Percentiles rank a stretch among this genome's conserved stretches.
Conservation (phyloP, 2,888 invertebrate genomes). For the Tubulanus polymorphus region DNA sequence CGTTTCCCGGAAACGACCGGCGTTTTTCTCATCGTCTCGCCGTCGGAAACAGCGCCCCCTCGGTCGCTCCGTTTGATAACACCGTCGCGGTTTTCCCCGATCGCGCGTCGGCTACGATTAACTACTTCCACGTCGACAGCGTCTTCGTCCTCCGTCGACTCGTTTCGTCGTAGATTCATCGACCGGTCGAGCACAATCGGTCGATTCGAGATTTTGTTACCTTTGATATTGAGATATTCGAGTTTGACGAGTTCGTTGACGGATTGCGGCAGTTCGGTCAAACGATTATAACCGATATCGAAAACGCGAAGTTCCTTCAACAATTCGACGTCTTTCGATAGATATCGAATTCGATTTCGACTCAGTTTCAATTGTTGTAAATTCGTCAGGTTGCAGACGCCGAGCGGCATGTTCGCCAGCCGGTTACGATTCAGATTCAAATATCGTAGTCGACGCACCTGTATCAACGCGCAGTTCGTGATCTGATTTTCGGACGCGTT, state of each 20-base stretch:
- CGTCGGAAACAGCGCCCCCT: too few species aligned
- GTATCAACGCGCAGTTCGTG: slow-evolving; percentile 35
- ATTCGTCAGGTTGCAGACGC: slow-evolving; percentile 31
- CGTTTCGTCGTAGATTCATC: too few species aligned
- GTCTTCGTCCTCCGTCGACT: neutral
- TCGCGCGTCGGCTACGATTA: neutral
- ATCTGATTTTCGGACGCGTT: slow-evolving; percentile 40
- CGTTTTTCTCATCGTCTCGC: too few species aligned
- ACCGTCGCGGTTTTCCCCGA: neutral
- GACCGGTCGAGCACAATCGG: slow-evolving; percentile 4
- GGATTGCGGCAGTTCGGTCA: slow-evolving; percentile 37
- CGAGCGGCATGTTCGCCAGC: slow-evolving; percentile 41
- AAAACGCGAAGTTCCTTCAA: slow-evolving; percentile 36
- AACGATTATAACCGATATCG: slow-evolving; percentile 42
- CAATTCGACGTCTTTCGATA: slow-evolving; percentile 40
- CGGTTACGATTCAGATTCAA: slow-evolving; percentile 38
- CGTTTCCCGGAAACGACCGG: too few species aligned
- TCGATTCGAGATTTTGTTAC: slow-evolving; percentile 26
- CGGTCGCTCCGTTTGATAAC: neutral
- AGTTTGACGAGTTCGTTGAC: slow-evolving; percentile 40
- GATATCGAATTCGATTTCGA: slow-evolving; percentile 35
- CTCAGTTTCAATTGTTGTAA: slow-evolving; percentile 36
- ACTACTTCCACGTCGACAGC: slow-evolving; percentile 1
- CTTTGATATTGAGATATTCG: slow-evolving; percentile 42
- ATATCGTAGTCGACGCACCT: slow-evolving; percentile 34